A percentile compares a stretch with the other conserved stretches of the same genome.
phyloP scores from a whole-genome alignment of 2,888 invertebrate genomes.

The Halictus quadricinctus region DNA sequence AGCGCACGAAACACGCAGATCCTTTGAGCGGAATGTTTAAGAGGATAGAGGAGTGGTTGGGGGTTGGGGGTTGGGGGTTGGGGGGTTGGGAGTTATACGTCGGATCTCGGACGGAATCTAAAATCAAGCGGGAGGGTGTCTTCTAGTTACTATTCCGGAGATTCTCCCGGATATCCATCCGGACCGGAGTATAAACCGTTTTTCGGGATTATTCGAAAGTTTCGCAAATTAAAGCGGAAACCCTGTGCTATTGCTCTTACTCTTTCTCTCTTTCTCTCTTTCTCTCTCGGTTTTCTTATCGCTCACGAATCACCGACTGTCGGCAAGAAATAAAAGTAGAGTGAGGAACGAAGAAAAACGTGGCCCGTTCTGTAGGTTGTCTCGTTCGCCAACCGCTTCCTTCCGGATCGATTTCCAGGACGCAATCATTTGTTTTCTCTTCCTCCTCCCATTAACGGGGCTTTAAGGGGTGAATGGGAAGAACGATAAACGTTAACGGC shows the following conservation, averaged over 20 bases:
- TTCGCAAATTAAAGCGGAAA: slow-evolving; percentile 60
- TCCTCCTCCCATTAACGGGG: slow-evolving; percentile 49
- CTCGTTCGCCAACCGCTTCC: slow-evolving; percentile 19
- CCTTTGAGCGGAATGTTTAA: slow-evolving; percentile 50
- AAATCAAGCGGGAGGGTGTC: slow-evolving; percentile 69
- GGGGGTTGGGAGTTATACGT: slow-evolving; percentile 65
- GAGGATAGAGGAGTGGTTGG: slow-evolving; percentile 8
- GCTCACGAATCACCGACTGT: slow-evolving; percentile 45
- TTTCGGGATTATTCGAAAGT: slow-evolving; percentile 54
- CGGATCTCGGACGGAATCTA: slow-evolving; percentile 72
- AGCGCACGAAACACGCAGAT: slow-evolving; percentile 55
- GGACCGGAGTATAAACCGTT: slow-evolving; percentile 42
- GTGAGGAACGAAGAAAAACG: slow-evolving; percentile 23
- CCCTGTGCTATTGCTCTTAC: slow-evolving; percentile 39
- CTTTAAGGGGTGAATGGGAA: slow-evolving; percentile 37
- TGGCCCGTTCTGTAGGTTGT: slow-evolving; percentile 21
- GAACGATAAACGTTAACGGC: slow-evolving; percentile 16
- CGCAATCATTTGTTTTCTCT: slow-evolving; percentile 59
- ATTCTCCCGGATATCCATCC: slow-evolving; percentile 70
- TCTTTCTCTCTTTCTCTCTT: neutral
- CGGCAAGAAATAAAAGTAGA: slow-evolving; percentile 47
- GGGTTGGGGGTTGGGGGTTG: neutral
- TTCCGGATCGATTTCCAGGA: slow-evolving; percentile 52
- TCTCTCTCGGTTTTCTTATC: slow-evolving; percentile 47
- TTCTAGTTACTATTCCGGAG: slow-evolving; percentile 72